These are phyloP conservation scores for Ceyx melanurus DNA, from an alignment of 2,113 vertebrate species.

Conservation along the genomic window DNA sequence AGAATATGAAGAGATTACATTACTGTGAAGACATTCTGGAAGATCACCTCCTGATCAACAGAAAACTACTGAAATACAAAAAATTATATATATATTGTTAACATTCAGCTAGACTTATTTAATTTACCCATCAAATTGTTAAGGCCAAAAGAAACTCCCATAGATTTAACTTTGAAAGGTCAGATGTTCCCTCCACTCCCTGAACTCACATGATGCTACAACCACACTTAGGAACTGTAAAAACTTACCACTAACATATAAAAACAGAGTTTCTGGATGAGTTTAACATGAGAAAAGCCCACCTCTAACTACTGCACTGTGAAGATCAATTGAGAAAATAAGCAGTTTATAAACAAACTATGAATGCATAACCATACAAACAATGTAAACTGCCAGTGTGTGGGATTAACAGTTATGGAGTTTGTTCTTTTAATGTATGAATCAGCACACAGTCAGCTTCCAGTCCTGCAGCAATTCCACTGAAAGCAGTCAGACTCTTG, in stretches of 20 bases:
- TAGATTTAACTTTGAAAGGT: background rate
- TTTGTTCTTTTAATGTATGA: background rate
- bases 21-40: background rate
- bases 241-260: background rate
- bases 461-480: background rate
- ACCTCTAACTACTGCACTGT: background rate
- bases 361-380: background rate
- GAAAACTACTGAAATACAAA: background rate
- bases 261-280: background rate
- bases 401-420: background rate
- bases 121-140: background rate
- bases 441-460: background rate
- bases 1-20: background rate
- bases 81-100: background rate
- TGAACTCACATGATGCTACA: background rate
- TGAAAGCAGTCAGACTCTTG: background rate
- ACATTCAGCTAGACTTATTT: background rate
- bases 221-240: background rate
- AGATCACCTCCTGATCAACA: background rate
- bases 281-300: background rate
- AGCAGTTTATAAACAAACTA: background rate
- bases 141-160: background rate
- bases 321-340: background rate
- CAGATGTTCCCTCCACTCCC: background rate
- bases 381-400: background rate